Evolutionary conservation across 2,888 invertebrate species (phyloP), one percentile per base, ranked within the genome.

Genomic region (Drosophila formosana): DNA sequence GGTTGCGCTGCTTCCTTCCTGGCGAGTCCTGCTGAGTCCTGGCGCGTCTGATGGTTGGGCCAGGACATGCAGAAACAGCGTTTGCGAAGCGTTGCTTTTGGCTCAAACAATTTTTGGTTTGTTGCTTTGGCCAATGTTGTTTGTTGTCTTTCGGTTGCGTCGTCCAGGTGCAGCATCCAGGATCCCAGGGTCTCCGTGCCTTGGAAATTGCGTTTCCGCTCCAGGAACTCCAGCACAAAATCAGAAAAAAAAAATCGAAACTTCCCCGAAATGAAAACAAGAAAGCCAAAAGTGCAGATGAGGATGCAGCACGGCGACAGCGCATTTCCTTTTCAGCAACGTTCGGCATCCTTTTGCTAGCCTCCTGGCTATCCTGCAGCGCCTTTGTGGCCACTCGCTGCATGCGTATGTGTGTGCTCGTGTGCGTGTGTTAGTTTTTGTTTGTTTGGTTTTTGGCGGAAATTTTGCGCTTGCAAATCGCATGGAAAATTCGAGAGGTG

Each of bases 381-480:
- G 69, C 73, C 74, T 74, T 75, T 75, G 65, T 70, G 75, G 55
- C 64, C 13, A 32, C 23, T 26, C 7, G 6, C 23, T 23, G 51
- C 6, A 3, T 13, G 11, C 9, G 26, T 52, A 28, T 39, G 51
- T 37, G 30, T 43, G 43, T 18, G 6, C 26, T 41, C 32, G 41
- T 18, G 6, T 32, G 45, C 32, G 41, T 68, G 46, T 76, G 86
- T 80, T 75, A 72, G 78, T 64, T 71, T 80, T 78, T 70, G 66
- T 79, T 78, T 78, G 77, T 72, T 79, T 77, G 84, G 68, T 81
- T 82, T 82, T 87, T 84, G 86, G 88, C 88, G 88, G 86, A 88
- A 88, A 83, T 85, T 80, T 88, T 83, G 86, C 88, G 86, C 75
- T 66, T 82, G 86, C 80, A 83, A 83, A 83, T 83, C 88, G 88